phyloP scores from a whole-genome alignment of 2,113 vertebrate genomes.

The Colius striatus region DNA sequence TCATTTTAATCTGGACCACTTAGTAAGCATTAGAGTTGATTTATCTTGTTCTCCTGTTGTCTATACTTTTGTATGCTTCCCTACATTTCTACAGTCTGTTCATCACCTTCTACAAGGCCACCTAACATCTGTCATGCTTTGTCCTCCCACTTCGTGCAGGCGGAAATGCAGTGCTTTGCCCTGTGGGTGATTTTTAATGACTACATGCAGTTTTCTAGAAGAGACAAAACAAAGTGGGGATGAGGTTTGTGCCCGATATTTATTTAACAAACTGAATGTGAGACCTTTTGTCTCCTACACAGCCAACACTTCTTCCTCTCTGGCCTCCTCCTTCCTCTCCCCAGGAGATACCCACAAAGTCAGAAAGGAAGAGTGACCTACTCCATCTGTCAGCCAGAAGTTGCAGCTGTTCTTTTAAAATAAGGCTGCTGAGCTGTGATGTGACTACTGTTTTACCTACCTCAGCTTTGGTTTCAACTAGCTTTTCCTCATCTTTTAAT shows the following conservation, averaged over 20 bases:
- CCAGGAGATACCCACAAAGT: not conserved
- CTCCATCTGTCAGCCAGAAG: slow-evolving; percentile 8
- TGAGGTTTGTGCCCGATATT: not conserved
- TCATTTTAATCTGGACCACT: not conserved
- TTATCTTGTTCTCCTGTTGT: not conserved
- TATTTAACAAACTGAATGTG: not conserved
- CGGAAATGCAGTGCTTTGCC: not conserved
- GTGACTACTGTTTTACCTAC: not conserved
- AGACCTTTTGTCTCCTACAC: not conserved
- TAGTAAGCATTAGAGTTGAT: not conserved
- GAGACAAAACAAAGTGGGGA: not conserved
- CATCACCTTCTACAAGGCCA: not conserved
- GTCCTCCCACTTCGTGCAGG: not conserved
- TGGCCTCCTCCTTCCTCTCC: not conserved
- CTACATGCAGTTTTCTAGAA: not conserved
- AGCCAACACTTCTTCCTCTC: not conserved
- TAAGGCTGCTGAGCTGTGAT: not conserved
- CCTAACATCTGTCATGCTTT: not conserved
- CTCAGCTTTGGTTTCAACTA: not conserved
- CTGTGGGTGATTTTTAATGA: not conserved
- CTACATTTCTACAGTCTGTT: not conserved
- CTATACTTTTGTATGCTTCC: not conserved
- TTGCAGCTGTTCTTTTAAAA: not conserved
- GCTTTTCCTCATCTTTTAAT: not conserved
- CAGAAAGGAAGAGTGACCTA: not conserved